Conservation (phyloP, 2,113 vertebrate genomes). For the Machaerirhynchus nigripectus region DNA sequence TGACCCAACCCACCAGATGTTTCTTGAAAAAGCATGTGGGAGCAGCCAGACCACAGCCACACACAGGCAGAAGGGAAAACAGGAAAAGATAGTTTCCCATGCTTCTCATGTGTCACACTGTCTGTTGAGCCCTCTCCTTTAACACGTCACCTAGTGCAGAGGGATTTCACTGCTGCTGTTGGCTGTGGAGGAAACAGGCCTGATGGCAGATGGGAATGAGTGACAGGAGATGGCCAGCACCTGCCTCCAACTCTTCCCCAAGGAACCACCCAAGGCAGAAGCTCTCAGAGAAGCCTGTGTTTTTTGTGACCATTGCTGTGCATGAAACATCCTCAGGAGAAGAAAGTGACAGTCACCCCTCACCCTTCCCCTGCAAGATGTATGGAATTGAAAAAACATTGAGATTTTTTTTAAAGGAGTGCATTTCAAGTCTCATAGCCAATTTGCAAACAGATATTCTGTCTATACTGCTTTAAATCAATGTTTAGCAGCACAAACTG, state of each 20-base stretch:
- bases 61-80: background rate
- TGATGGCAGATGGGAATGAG: background rate
- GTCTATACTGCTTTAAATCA: background rate
- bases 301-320: background rate
- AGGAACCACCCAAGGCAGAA: background rate
- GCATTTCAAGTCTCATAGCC: background rate
- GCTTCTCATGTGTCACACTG: background rate
- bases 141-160: rapidly evolving
- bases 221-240: background rate
- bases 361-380: background rate
- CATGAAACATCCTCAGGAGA: background rate
- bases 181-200: background rate
- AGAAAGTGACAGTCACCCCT: background rate
- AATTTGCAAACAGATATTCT: background rate
- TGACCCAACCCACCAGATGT: background rate
- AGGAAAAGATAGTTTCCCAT: slow-evolving; percentile 7
- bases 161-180: background rate
- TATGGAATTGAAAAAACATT: background rate
- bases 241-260: background rate
- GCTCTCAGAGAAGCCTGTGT: background rate
- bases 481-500: background rate
- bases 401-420: background rate
- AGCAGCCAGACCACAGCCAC: background rate
- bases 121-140: background rate
- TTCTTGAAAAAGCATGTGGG: background rate